Evolutionary conservation across 2,797 vertebrate genomes (phyloP).

Genomic region (Sus cebifrons): DNA sequence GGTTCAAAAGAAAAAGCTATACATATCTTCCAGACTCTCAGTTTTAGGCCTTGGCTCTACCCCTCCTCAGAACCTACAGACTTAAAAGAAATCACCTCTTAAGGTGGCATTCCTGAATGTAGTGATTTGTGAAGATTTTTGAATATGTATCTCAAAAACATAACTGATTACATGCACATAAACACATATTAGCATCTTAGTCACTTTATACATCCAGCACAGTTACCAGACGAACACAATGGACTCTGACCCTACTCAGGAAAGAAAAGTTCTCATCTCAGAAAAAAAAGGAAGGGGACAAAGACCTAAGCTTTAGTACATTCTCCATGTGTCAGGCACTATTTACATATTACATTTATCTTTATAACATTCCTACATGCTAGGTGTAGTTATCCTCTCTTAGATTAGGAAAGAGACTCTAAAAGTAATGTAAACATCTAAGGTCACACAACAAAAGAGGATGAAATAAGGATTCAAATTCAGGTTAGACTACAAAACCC

Average conservation of each 20-base stretch:
- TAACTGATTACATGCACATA: slow-evolving; percentile 14
- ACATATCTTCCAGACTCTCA: not conserved
- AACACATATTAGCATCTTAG: slow-evolving; percentile 25
- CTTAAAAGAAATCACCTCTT: slow-evolving; percentile 43
- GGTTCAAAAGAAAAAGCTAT: slow-evolving; percentile 29
- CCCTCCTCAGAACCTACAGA: not conserved
- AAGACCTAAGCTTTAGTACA: not conserved
- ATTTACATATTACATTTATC: not conserved
- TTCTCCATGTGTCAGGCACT: not conserved
- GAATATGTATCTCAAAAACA: slow-evolving; percentile 16
- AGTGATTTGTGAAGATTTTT: slow-evolving; percentile 45
- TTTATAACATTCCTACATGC: not conserved
- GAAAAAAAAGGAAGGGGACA: not conserved
- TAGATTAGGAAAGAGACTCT: slow-evolving; percentile 37
- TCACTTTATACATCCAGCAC: slow-evolving; percentile 3
- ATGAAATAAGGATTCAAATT: slow-evolving; percentile 40
- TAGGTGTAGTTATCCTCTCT: not conserved
- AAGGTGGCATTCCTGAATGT: slow-evolving; percentile 19
- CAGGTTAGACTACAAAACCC: slow-evolving; percentile 17
- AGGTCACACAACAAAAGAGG: not conserved
- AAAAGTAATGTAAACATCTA: slow-evolving; percentile 44
- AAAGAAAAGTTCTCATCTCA: slow-evolving; percentile 14
- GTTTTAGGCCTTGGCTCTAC: not conserved
- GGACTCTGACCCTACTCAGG: not conserved
- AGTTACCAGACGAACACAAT: slow-evolving; percentile 6